These are phyloP conservation scores for Tricholauxania praeusta DNA, from an alignment of 2,888 invertebrate species.

Conservation along the genomic window DNA sequence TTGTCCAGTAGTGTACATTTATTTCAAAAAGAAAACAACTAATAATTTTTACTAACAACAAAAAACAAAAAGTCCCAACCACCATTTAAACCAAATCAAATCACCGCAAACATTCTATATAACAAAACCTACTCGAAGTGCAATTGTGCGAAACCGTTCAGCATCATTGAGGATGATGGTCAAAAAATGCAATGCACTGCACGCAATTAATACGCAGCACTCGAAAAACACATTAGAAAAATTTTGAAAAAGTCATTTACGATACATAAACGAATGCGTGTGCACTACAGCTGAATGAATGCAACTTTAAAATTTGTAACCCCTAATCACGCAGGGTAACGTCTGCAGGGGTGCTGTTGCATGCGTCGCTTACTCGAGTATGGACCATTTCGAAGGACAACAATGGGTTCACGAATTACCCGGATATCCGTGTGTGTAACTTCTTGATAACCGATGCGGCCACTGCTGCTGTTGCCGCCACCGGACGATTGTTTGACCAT, in stretches of 20 bases:
- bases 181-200: not conserved
- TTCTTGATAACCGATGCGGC: conserved; percentile 30
- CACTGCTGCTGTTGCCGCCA: conserved; percentile 9
- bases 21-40: too few relatives aligned
- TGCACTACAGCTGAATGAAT: not conserved
- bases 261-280: not conserved
- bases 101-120: conserved; percentile 25
- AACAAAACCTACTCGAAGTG: conserved; percentile 9
- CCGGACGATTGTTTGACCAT: not conserved
- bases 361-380: not conserved
- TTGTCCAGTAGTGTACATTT: too few relatives aligned
- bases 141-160: conserved; percentile 26
- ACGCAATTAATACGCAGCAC: conserved; percentile 28
- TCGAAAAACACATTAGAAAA: conserved; percentile 13
- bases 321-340: not conserved
- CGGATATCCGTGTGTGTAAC: conserved; percentile 39
- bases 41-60: too few relatives aligned
- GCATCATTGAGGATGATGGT: conserved; percentile 16
- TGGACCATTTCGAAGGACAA: conserved; percentile 9
- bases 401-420: conserved; percentile 38
- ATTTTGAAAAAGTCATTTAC: not conserved
- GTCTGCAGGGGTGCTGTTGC: not conserved
- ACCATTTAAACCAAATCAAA: conserved; percentile 18
- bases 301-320: conserved; percentile 14
- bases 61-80: too few relatives aligned